Base-by-base conservation (phyloP, 1,140 invertebrate species). In the Drosophila sproati region DNA sequence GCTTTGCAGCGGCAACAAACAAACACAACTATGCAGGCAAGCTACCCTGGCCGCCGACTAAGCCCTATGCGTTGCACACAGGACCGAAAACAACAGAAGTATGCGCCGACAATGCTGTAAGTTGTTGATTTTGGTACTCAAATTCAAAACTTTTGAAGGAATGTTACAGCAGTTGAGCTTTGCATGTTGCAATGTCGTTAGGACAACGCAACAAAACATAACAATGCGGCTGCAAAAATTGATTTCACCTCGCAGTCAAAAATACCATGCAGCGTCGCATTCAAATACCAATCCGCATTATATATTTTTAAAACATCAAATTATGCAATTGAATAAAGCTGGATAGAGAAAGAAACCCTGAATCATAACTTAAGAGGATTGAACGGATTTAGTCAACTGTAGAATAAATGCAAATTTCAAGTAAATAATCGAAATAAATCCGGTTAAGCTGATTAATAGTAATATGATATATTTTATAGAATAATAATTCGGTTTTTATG, bases 61-160 rank as follows among this genome's bases (percentile, higher is more conserved):
- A 63, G 73, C 51, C 52, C 47, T 62, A 48, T 61, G 51, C 72
- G 66, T 62, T 43, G 72, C 55, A 50, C 41, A 63, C 72, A 73
- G 60, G 52, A 34, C 59, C 37, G 31, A 70, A 34, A 61, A 70
- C 67, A 70, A 67, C 70, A 50, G 41, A 62, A 66, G 73, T 63
- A 80, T 78, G 63, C 70, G 72, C 51, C 77, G 59, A 59, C 78
- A 78, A 78, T 76, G 73, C 77, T 75, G 78, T 68, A 78, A 80
- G 78, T 88, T 88, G 85, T 88, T 88, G 85, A 88, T 89, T 88
- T 83, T 88, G 77, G 88, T 88, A 88, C 83, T 89, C 74, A 80
- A 81, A 88, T 85, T 82, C 71, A 80, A 89, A 89, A 85, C 51
- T 88, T 88, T 52, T 63, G 60, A 63, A 77, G 67, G 61, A 73